A percentile compares a stretch with the other conserved stretches of the same genome.
Evolutionary conservation across 2,797 vertebrate species (phyloP).

Genomic region (Gymnocypris eckloni): DNA sequence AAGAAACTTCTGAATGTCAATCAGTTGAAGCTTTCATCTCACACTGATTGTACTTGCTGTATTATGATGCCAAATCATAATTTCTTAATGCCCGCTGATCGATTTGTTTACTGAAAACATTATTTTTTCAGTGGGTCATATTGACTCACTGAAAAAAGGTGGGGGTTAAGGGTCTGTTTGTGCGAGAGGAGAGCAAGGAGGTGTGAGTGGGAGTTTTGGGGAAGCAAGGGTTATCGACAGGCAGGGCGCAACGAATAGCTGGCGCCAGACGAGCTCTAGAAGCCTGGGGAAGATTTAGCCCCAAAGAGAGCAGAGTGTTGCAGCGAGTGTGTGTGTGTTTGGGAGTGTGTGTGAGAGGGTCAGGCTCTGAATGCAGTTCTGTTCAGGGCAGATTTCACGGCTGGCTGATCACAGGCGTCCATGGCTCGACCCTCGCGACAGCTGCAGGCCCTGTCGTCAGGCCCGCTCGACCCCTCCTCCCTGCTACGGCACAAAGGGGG

Average conservation of each 20-base stretch:
- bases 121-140: too few species aligned
- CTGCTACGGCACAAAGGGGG: slow-evolving; percentile 75
- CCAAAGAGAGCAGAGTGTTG: slow-evolving; percentile 72
- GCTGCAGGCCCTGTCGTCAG: slow-evolving; percentile 82
- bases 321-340: slow-evolving; percentile 62
- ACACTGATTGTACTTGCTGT: background rate
- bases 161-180: slow-evolving; percentile 26
- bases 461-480: slow-evolving; percentile 47
- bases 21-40: background rate
- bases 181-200: slow-evolving; percentile 16
- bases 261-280: slow-evolving; percentile 79
- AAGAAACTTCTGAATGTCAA: background rate
- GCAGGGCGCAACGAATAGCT: slow-evolving; percentile 74
- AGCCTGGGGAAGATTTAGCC: slow-evolving; percentile 83
- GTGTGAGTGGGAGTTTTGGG: slow-evolving; percentile 39
- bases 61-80: background rate
- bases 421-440: slow-evolving; percentile 81
- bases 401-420: slow-evolving; percentile 87
- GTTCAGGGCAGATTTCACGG: slow-evolving; percentile 86
- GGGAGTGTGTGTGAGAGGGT: slow-evolving; percentile 72
- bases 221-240: slow-evolving; percentile 61
- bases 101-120: background rate
- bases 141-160: background rate
- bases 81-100: background rate
- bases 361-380: slow-evolving; percentile 81